Conservation (phyloP, 1,140 invertebrate species). For the Periplaneta americana region DNA sequence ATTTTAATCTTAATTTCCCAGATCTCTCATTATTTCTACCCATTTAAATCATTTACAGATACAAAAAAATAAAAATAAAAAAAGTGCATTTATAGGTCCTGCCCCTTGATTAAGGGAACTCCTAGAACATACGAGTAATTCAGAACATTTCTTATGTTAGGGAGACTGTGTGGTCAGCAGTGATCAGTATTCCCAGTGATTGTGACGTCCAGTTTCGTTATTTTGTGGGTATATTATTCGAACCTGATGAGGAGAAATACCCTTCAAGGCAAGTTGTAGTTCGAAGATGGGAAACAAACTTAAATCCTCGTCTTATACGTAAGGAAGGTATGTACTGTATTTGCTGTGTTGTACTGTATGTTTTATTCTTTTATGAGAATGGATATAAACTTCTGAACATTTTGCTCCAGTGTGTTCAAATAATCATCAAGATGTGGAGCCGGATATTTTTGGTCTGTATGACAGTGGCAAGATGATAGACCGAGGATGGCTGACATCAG, state of each 20-base stretch:
- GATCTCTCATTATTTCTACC: no score
- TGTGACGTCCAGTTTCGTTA: conserved; percentile 70
- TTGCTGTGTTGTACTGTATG: not conserved
- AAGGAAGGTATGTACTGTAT: conserved; percentile 42
- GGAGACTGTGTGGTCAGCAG: conserved; percentile 31
- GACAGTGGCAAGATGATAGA: conserved; percentile 58
- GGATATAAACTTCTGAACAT: not conserved
- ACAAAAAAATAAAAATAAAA: no score
- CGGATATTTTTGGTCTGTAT: conserved; percentile 59
- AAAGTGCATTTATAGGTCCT: no score
- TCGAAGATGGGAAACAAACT: conserved; percentile 77
- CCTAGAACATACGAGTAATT: no score
- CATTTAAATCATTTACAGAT: no score
- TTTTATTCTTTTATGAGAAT: not conserved
- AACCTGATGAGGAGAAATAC: conserved; percentile 23
- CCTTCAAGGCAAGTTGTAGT: conserved; percentile 47
- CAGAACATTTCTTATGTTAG: not conserved
- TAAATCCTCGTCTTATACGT: conserved; percentile 56
- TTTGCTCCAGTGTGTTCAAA: conserved; percentile 35
- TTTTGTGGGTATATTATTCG: conserved; percentile 56
- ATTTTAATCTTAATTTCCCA: no score
- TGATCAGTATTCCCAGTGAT: conserved; percentile 50
- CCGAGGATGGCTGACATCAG: conserved; percentile 81
- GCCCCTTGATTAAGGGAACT: no score
- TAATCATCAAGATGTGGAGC: conserved; percentile 29